A percentile compares a stretch with the other conserved stretches of the same genome.
phyloP scores from a whole-genome alignment of 2,113 vertebrate species.

The Lampris incognitus region DNA sequence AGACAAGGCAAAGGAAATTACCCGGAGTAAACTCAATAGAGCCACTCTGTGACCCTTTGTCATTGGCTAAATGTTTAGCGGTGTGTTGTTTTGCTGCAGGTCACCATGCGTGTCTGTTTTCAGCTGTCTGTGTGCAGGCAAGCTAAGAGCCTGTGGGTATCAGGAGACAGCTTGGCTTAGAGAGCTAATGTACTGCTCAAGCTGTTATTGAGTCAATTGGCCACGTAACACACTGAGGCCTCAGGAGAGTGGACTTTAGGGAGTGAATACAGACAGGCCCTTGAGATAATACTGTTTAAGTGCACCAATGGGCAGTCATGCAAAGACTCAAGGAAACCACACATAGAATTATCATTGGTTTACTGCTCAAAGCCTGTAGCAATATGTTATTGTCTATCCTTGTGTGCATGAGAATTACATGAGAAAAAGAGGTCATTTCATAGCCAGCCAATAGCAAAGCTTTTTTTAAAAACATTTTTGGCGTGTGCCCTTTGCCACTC shows the following conservation, averaged over 20 bases:
- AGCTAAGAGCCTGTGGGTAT: slow-evolving; percentile 47
- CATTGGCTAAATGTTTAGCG: slow-evolving; percentile 24
- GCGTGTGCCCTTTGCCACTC: not conserved
- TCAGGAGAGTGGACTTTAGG: slow-evolving; percentile 58
- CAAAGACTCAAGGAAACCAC: slow-evolving; percentile 8
- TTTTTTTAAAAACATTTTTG: not conserved
- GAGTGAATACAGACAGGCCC: slow-evolving; percentile 52
- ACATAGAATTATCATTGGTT: slow-evolving; percentile 20
- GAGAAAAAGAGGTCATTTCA: not conserved
- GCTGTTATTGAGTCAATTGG: slow-evolving; percentile 74
- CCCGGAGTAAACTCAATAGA: not conserved
- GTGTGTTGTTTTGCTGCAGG: slow-evolving; percentile 50
- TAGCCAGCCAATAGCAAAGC: not conserved
- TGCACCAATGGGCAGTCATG: slow-evolving; percentile 22
- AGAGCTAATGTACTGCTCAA: slow-evolving; percentile 45
- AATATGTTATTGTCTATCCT: slow-evolving; percentile 26
- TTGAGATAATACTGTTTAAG: slow-evolving; percentile 53
- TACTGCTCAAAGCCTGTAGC: slow-evolving; percentile 13
- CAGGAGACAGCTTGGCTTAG: slow-evolving; percentile 64
- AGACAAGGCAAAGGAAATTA: slow-evolving; percentile 21
- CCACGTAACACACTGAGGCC: slow-evolving; percentile 60
- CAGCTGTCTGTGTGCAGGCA: slow-evolving; percentile 14
- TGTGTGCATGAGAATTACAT: not conserved
- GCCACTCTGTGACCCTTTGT: not conserved
- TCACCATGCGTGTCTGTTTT: slow-evolving; percentile 12